Evolutionary conservation across 2,888 invertebrate genomes (phyloP), one percentile per base, ranked within the genome.

Genomic region (Melipona beecheii): DNA sequence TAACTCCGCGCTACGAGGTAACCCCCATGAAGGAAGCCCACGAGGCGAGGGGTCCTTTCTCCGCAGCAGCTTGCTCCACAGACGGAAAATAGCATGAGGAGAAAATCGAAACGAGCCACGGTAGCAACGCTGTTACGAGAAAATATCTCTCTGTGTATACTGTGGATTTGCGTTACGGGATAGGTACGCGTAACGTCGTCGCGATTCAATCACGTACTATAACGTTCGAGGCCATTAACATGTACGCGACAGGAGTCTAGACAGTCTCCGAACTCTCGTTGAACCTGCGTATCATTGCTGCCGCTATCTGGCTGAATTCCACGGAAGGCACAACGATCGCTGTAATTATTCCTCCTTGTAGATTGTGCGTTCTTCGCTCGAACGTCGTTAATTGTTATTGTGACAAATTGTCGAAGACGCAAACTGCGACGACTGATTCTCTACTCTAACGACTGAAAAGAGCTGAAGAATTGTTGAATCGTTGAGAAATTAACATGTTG

Each of bases 1-100:
- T 77, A 82, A 81, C 81, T 75, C 62, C n/a, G 24, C 75, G 71
- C 62, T 24, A n/a, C 75, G 69, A 74, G 65, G 70, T 62, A 62
- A 75, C 68, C 58, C 2, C 83, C 79, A 68, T 88, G 72, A 84
- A 72, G 31, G 31, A 43, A 27, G 27, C 27, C 27, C 27, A 43
- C 43, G 0, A 43, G 31, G 31, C 54, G 56, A 15, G 36, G 27
- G 27, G 24, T 65, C 54, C 66, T 75, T 52, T 24, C 24, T 49
- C 69, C 49, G 65, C 19, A 2, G 9, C 50, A 43, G 43, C 43
- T 43, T 49, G 6, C n/a, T n/a, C 24, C 24, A 4, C 50, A 5
- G 43, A 43, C 11, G 15, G 27, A 17, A 31, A 75, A 62, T 24
- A 17, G 60, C 19, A 43, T 43, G 50, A 2, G 31, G 21, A 58